Base-by-base conservation (phyloP, 2,797 vertebrate genomes). In the Craterocephalus amniculus region DNA sequence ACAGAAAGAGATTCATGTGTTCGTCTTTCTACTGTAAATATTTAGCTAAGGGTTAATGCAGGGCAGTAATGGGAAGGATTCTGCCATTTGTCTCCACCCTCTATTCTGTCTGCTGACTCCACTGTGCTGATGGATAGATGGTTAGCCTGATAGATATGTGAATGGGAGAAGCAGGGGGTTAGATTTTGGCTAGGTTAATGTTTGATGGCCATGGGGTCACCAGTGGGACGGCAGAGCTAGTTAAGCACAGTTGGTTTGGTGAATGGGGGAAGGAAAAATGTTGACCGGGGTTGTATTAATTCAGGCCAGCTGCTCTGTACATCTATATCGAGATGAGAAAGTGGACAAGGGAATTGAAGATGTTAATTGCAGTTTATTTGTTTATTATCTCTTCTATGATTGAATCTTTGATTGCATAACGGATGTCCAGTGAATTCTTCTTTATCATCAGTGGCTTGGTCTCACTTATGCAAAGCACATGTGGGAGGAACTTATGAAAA, bases 11-110 rank as follows among this genome's bases (percentile, higher is more conserved):
- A 76, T 72, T 70, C 26, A 4, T 74, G 54, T 83, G 70, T 83
- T 83, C 72, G 63, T 74, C 67, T 79, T 72, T 60, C 57, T 75
- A 93, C 90, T 93, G 93, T 95, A 94, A 95, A 95, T 94, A 93
- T 95, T 94, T 94, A 94, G 91, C 89, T 68, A 74, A 83, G 75
- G 87, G 88, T 93, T 94, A 94, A 94, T 92, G 89, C 89, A 89
- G 89, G 87, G 86, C 89, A 91, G 92, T 89, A 88, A 89, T 90
- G 80, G 81, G 91, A 88, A 89, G 84, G 86, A 83, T 88, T 70
- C 78, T 72, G 83, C 72, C 75, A 63, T 91, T 89, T 88, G 85
- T 72, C 69, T 49, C 79, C 59, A 52, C 62, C 56, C 22, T n/a
- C 78, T 63, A 63, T 78, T 68, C 85, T 75, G 76, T 83, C 82